Percentiles rank a stretch among this genome's conserved stretches.
These are phyloP conservation scores for Puma concolor DNA, from an alignment of 2,113 vertebrate genomes.

Conservation along the genomic window DNA sequence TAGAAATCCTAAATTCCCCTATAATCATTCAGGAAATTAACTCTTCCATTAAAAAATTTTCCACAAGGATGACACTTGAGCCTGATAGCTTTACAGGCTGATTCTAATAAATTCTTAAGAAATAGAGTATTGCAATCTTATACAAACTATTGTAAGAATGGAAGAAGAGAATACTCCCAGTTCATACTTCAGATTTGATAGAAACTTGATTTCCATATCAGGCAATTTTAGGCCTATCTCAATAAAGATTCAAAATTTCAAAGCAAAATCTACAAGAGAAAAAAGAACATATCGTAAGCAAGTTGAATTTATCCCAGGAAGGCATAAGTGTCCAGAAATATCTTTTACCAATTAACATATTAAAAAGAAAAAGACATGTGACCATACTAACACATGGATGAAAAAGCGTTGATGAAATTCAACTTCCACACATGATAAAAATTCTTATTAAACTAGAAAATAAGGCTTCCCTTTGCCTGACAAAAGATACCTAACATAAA, in stretches of 20 bases:
- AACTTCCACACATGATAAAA: neutral
- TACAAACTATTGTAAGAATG: neutral
- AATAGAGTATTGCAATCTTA: neutral
- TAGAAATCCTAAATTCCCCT: neutral
- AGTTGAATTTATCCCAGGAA: neutral
- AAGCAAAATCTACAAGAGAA: neutral
- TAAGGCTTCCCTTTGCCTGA: neutral
- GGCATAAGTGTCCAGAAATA: neutral
- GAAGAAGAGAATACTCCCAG: neutral
- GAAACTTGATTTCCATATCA: neutral
- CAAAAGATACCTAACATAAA: neutral
- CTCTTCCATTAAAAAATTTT: neutral
- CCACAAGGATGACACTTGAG: neutral
- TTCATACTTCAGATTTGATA: neutral
- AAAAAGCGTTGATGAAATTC: neutral
- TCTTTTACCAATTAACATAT: neutral
- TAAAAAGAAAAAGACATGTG: neutral
- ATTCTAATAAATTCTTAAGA: neutral
- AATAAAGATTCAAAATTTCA: neutral
- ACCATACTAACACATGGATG: neutral
- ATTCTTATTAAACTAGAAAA: neutral
- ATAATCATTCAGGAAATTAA: neutral
- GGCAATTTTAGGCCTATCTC: neutral
- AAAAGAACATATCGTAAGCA: neutral
- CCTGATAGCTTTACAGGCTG: neutral